Base-by-base conservation (phyloP, 37 sponge, comb jelly and placozoan species). In the Petrosia ficiformis region DNA sequence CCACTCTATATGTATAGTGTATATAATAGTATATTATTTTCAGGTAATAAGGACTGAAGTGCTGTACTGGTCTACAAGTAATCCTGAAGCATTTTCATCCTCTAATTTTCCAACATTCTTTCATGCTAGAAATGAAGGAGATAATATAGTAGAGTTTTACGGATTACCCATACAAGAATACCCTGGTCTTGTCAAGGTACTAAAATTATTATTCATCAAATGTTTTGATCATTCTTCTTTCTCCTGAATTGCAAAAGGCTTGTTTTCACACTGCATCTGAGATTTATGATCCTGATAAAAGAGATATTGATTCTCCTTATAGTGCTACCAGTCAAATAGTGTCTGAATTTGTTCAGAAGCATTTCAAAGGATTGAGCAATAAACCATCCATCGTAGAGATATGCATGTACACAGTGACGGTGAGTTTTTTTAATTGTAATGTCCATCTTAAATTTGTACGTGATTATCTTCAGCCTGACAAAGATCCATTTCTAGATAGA, bases 171-270 rank as follows among this genome's bases (percentile, higher is more conserved):
- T 82, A 3, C 57, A 60, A 44, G 96, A 95, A 65, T 95, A 95
- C 66, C 92, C 96, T 39, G 96, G 92, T 16, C 67, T 91, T 1
- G 4, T 87, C 14, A 95, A 95, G 87, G 91, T 94, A 61, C 11
- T 11, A n/a, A 8, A 19, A 48, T n/a, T n/a, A n/a, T n/a, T n/a
- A n/a, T n/a, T n/a, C n/a, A n/a, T n/a, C n/a, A n/a, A 48, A 19
- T 48, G 8, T 19, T 48, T 48, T 48, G n/a, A n/a, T n/a, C n/a
- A n/a, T n/a, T n/a, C n/a, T n/a, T n/a, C n/a, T n/a, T n/a, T n/a
- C n/a, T n/a, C n/a, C n/a, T n/a, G n/a, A n/a, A n/a, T n/a, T n/a
- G n/a, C n/a, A n/a, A n/a, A n/a, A n/a, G n/a, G n/a, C n/a, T n/a
- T n/a, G n/a, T n/a, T n/a, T n/a, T n/a, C n/a, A n/a, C n/a, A n/a